Base-by-base conservation (phyloP, 1,140 invertebrate genomes). In the Drosophila subpulchrella region DNA sequence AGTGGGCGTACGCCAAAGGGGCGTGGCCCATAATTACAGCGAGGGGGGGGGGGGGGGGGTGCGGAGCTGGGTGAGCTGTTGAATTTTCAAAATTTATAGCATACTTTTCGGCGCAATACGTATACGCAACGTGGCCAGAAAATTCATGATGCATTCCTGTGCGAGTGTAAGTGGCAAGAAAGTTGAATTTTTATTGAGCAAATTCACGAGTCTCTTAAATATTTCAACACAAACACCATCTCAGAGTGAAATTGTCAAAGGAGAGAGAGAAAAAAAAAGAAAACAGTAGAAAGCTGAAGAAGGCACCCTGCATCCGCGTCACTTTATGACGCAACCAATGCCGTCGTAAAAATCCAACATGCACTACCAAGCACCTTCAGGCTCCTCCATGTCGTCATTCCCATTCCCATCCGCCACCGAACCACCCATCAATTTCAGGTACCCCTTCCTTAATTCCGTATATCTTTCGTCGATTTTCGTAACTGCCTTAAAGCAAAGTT, bases 171-270 rank as follows among this genome's bases (percentile, higher is more conserved):
- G 47, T 68, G 70, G 30, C 53, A 46, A 72, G 73, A 53, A 74
- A 71, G 68, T 70, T 81, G 66, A 65, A 61, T 53, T 48, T 83
- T 82, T 82, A 83, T 75, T 60, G 54, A 46, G 51, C 51, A 46
- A 75, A 72, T 83, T 84, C 72, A 83, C 82, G 44, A 48, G 48
- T 38, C 58, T 48, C 75, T 75, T 75, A 54, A 83, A 83, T 83
- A 83, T 81, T 81, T 82, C 47, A 82, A 59, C 67, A 65, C 30
- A 50, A 12, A 36, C 15, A 10, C 32, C 32, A 34, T 34, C 17
- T 46, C 20, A 13, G 7, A 24, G 42, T 34, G 63, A 56, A 55
- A 56, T 68, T 68, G 50, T 70, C 63, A 53, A 70, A 57, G 67
- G 34, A 65, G 27, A 10, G 7, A 6, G 32, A 10, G 6, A 41